Conservation (phyloP, 2,888 invertebrate genomes). For the Dendrolimus pini region DNA sequence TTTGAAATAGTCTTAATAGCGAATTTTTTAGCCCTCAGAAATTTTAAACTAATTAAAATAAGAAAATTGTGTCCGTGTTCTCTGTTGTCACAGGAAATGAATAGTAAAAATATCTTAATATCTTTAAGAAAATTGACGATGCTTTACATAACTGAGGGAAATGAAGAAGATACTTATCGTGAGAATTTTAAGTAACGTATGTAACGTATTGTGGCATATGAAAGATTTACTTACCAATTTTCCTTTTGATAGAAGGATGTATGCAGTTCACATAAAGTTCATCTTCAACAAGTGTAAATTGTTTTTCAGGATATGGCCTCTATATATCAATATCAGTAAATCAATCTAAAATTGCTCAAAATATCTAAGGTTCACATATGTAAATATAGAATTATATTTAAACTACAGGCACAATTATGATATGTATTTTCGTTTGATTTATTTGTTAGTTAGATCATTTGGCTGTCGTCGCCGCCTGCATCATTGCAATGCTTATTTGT, state of each 20-base stretch:
- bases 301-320: neutral
- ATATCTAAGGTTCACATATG: slow-evolving; percentile 28
- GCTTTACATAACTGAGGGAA: too few species aligned
- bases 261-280: neutral
- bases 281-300: neutral
- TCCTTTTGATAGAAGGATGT: neutral
- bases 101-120: too few species aligned
- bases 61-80: too few species aligned
- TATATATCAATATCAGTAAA: neutral
- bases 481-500: slow-evolving; percentile 20
- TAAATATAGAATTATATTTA: slow-evolving; percentile 38
- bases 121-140: too few species aligned
- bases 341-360: slow-evolving; percentile 19
- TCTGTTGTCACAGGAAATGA: too few species aligned
- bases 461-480: slow-evolving; percentile 13
- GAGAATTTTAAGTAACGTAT: too few species aligned
- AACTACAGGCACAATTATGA: slow-evolving; percentile 67
- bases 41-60: too few species aligned
- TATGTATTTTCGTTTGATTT: slow-evolving; percentile 62
- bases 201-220: too few species aligned
- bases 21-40: too few species aligned
- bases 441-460: slow-evolving; percentile 41
- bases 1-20: too few species aligned
- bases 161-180: too few species aligned
- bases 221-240: slow-evolving; percentile 5